phyloP scores from a whole-genome alignment of 1,140 invertebrate species.

The Scaptomyza graminum region DNA sequence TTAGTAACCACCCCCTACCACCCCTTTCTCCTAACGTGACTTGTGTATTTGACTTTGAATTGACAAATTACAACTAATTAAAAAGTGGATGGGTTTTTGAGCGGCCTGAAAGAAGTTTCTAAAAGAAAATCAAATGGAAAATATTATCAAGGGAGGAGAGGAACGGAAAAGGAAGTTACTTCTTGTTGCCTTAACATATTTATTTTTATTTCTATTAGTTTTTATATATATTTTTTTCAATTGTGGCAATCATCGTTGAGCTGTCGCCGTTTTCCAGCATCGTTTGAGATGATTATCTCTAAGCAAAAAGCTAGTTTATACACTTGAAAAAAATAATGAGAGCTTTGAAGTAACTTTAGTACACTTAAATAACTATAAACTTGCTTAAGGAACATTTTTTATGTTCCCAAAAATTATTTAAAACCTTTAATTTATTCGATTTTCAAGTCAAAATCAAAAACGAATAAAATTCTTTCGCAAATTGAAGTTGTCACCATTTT shows the following conservation, averaged over 20 bases:
- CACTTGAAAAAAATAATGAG: not conserved
- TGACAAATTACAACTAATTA: slow-evolving; percentile 83
- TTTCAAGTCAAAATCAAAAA: too few relatives aligned
- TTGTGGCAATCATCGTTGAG: slow-evolving; percentile 61
- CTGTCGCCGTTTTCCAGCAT: slow-evolving; percentile 30
- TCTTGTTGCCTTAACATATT: slow-evolving; percentile 10
- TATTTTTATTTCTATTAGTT: slow-evolving; percentile 27
- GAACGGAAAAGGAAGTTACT: too few relatives aligned
- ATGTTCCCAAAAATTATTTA: too few relatives aligned
- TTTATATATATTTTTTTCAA: slow-evolving; percentile 22
- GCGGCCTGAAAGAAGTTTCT: slow-evolving; percentile 45
- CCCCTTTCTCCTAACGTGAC: slow-evolving; percentile 45
- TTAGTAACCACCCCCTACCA: not conserved
- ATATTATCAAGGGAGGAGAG: slow-evolving; percentile 32
- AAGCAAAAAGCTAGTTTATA: slow-evolving; percentile 8
- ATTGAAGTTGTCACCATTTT: too few relatives aligned
- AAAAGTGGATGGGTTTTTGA: slow-evolving; percentile 72
- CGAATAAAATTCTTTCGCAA: too few relatives aligned
- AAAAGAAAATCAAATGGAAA: slow-evolving; percentile 35
- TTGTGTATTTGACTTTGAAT: slow-evolving; percentile 73
- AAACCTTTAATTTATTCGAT: too few relatives aligned
- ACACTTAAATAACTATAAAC: too few relatives aligned
- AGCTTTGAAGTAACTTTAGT: not conserved
- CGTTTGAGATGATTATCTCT: slow-evolving; percentile 56
- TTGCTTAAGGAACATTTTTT: too few relatives aligned